Conservation (phyloP, 1,140 invertebrate genomes). For the Eufriesea mexicana region DNA sequence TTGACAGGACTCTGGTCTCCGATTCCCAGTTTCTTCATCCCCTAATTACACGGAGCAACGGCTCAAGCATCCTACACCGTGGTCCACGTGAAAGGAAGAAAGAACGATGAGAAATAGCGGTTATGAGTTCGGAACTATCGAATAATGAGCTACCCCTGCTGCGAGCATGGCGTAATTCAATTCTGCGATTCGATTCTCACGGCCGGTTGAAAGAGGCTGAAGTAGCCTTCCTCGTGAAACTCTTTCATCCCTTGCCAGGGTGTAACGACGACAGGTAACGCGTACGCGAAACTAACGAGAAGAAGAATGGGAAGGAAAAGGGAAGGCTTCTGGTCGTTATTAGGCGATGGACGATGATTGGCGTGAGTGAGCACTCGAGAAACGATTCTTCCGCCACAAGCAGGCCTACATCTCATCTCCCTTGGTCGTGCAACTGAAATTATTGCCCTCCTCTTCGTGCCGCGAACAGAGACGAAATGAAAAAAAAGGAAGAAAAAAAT, state of each 20-base stretch:
- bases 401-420: slow-evolving; percentile 2
- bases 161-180: slow-evolving; percentile 55
- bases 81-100: neutral
- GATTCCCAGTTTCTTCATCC: neutral
- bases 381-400: slow-evolving; percentile 52
- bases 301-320: slow-evolving; percentile 9
- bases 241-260: slow-evolving; percentile 52
- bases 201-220: slow-evolving; percentile 46
- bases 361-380: slow-evolving; percentile 48
- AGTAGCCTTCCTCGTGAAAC: slow-evolving; percentile 60
- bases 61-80: neutral
- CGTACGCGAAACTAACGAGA: slow-evolving; percentile 10
- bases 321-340: slow-evolving; percentile 41
- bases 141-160: slow-evolving; percentile 63
- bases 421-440: slow-evolving; percentile 33
- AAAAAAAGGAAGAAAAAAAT: neutral
- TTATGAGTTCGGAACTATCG: slow-evolving; percentile 46
- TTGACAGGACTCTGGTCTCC: too few relatives aligned
- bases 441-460: slow-evolving; percentile 30
- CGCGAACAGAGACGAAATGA: neutral
- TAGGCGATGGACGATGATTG: slow-evolving; percentile 57
- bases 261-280: slow-evolving; percentile 61
- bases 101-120: slow-evolving; percentile 48
- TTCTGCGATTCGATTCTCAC: slow-evolving; percentile 66
- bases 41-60: neutral